These are phyloP conservation scores for Nymphalis urticae DNA, from an alignment of 2,888 invertebrate species.

Conservation along the genomic window DNA sequence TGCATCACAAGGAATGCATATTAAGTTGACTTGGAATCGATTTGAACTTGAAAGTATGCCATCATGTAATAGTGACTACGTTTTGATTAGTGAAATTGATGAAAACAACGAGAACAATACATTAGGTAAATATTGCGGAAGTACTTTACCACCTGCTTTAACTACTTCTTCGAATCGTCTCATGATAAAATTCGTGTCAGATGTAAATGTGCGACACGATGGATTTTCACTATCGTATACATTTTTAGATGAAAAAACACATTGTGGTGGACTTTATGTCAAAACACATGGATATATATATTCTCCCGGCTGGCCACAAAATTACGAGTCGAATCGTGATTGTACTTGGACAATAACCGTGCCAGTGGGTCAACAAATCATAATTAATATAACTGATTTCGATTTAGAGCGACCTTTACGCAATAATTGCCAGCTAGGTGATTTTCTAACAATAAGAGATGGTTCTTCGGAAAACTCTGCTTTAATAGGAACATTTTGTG, in stretches of 20 bases:
- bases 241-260: slow-evolving; percentile 61
- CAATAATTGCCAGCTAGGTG: slow-evolving; percentile 62
- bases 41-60: slow-evolving; percentile 86
- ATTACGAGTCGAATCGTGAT: slow-evolving; percentile 85
- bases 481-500: slow-evolving; percentile 90
- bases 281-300: slow-evolving; percentile 85
- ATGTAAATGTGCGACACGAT: slow-evolving; percentile 58
- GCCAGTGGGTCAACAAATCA: slow-evolving; percentile 86
- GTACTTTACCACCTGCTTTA: slow-evolving; percentile 83
- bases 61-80: slow-evolving; percentile 83
- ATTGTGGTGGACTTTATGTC: slow-evolving; percentile 88
- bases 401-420: slow-evolving; percentile 81
- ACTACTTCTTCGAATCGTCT: slow-evolving; percentile 85
- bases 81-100: slow-evolving; percentile 85
- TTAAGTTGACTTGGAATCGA: slow-evolving; percentile 88
- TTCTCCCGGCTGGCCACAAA: slow-evolving; percentile 89
- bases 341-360: slow-evolving; percentile 92
- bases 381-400: slow-evolving; percentile 81
- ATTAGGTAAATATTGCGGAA: slow-evolving; percentile 86
- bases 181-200: slow-evolving; percentile 86
- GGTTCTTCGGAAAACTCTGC: slow-evolving; percentile 88
- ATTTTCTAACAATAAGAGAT: slow-evolving; percentile 84
- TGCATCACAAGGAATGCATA: slow-evolving; percentile 84
- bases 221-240: slow-evolving; percentile 90
- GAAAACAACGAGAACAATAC: slow-evolving; percentile 62